Evolutionary conservation across 2,113 vertebrate species (phyloP).

Genomic region (Haemorhous mexicanus): DNA sequence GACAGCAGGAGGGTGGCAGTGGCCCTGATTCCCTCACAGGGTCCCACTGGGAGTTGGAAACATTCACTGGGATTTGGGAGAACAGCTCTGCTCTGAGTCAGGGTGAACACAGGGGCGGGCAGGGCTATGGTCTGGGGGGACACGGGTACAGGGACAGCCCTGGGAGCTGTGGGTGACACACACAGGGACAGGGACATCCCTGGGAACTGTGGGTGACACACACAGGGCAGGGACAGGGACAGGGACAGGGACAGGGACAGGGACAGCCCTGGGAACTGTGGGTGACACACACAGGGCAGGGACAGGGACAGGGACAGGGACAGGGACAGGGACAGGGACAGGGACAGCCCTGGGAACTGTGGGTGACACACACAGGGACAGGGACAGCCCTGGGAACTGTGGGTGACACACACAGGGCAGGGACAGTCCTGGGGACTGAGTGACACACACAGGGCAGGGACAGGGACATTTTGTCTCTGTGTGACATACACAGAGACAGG

Average conservation of each 20-base stretch:
- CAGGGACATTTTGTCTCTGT: not conserved
- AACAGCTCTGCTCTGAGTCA: fast-evolving
- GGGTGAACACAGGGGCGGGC: not conserved
- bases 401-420: too few species aligned
- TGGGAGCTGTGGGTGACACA: not conserved
- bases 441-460: not conserved
- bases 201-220: too few species aligned
- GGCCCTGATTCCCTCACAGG: not conserved
- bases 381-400: too few species aligned
- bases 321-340: not conserved
- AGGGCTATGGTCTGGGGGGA: not conserved
- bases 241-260: not conserved
- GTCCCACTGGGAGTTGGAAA: fast-evolving
- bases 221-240: too few species aligned
- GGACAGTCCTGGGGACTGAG: not conserved
- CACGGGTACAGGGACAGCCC: not conserved
- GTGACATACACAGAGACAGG: not conserved
- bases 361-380: not conserved
- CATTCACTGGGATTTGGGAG: not conserved
- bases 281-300: not conserved
- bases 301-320: too few species aligned
- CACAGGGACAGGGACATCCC: not conserved
- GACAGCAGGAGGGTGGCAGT: not conserved
- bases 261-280: too few species aligned
- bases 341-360: not conserved